These are phyloP conservation scores for Todiramphus chloris DNA, from an alignment of 2,113 vertebrate genomes.

Conservation along the genomic window DNA sequence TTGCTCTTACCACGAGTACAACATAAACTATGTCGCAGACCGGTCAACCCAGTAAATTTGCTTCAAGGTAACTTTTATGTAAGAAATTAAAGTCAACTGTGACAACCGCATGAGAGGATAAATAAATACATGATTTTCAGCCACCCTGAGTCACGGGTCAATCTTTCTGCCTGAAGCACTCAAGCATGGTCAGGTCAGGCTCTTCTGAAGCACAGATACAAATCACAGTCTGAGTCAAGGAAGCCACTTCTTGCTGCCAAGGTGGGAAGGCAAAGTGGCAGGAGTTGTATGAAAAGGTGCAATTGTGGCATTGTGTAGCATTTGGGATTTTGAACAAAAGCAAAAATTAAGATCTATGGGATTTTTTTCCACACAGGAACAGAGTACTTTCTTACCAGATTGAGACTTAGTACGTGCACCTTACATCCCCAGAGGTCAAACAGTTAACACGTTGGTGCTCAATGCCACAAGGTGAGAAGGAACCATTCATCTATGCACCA, in stretches of 20 bases:
- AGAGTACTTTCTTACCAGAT: background rate
- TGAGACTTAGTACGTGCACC: background rate
- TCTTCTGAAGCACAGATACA: background rate
- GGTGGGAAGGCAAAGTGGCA: background rate
- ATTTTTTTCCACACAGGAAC: background rate
- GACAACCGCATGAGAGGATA: background rate
- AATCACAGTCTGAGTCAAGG: background rate
- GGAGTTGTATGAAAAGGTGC: background rate
- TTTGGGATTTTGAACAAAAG: background rate
- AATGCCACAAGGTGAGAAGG: background rate
- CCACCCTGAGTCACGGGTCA: background rate
- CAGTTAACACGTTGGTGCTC: rapidly evolving
- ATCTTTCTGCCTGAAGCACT: background rate
- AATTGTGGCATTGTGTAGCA: rapidly evolving
- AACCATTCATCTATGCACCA: background rate
- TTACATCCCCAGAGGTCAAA: background rate
- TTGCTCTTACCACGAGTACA: background rate
- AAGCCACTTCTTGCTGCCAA: background rate
- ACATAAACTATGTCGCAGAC: background rate
- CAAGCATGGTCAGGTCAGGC: background rate
- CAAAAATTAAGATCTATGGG: background rate
- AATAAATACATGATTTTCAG: background rate
- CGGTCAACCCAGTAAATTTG: background rate
- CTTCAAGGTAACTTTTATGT: background rate
- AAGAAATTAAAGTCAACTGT: background rate